phyloP scores from a whole-genome alignment of 1,140 invertebrate genomes.

The Apis mellifera region Amel_HAv3.1 CM009937.2:7783501-7784000 shows the following conservation, averaged over 20 bases:
- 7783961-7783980: slow-evolving; percentile 24
- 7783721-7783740: too few relatives aligned
- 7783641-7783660: slow-evolving; percentile 27
- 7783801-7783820: too few relatives aligned
- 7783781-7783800: too few relatives aligned
- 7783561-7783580: background rate
- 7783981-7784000: slow-evolving; percentile 15
- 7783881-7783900: slow-evolving; percentile 10
- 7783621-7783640: slow-evolving; percentile 27
- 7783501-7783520: slow-evolving; percentile 46
- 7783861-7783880: too few relatives aligned
- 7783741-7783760: too few relatives aligned
- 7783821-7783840: too few relatives aligned
- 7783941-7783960: slow-evolving; percentile 12
- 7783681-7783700: background rate
- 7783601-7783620: slow-evolving; percentile 25
- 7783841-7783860: too few relatives aligned
- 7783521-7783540: background rate
- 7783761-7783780: too few relatives aligned
- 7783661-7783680: slow-evolving; percentile 14
- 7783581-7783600: slow-evolving; percentile 14
- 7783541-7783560: background rate
- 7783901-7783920: background rate
- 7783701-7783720: too few relatives aligned
- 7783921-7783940: background rate